Evolutionary conservation across 2,797 vertebrate species (phyloP), one percentile per base, ranked within the genome.

Genomic region (Holocentrus rufus): DNA sequence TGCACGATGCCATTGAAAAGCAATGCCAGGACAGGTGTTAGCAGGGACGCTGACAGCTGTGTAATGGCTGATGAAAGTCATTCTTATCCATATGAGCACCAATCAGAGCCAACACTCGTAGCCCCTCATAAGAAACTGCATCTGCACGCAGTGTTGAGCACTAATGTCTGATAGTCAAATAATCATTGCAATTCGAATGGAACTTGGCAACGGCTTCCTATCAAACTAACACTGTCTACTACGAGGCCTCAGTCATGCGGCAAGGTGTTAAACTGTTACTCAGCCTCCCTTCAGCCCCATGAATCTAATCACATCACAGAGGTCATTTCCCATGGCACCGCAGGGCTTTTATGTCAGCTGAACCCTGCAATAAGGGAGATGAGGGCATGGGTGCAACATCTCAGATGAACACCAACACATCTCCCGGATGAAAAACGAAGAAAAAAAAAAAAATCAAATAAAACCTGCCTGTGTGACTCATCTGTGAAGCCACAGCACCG

Each of bases 81-180:
- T 86, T 87, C 30, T 78, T 62, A 71, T 79, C 47, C 7, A 67
- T 65, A 83, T 77, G 36, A 55, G 52, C 36, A 18, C 31, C 47
- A 25, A 17, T 36, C 6, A 17, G 74, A 63, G 69, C 84, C 86
- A 84, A 74, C 77, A 76, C 69, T 89, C 84, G 75, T 49, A 60
- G 66, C 56, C 50, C 46, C 50, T 65, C 53, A 69, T 79, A 78
- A 81, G 83, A 72, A 84, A 68, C 58, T 62, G 59, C 82, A 79
- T 82, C 82, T 76, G 79, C 76, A 69, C 73, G 36, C 70, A 68
- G 65, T 74, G 71, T 76, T 7, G 18, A 20, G 71, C 62, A 72
- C 71, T 74, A 65, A 86, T 82, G 77, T 65, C 83, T 85, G 86
- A 87, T 84, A 82, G 84, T 83, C 77, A 74, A 72, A 11, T 39